Base-by-base conservation (phyloP, 2,888 invertebrate genomes). In the Isotomurus palustris region DNA sequence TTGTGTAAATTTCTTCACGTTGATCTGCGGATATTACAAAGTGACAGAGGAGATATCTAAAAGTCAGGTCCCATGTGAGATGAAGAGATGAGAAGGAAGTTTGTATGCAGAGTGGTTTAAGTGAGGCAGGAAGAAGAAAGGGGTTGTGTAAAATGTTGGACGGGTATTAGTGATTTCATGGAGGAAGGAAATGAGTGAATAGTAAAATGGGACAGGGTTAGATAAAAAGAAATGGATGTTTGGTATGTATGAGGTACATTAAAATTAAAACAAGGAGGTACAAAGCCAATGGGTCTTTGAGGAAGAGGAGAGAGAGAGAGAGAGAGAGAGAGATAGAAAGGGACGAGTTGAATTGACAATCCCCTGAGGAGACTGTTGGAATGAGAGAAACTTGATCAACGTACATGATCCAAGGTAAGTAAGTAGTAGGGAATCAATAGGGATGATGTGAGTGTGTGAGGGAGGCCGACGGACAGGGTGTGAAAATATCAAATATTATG, bases 251-350 rank as follows among this genome's bases (percentile, higher is more conserved):
- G 50, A 38, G 62, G 44, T 28, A 58, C 57, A 63, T 63, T 63
- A 64, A 60, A 60, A 64, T 64, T 64, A 64, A 64, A 64, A 64
- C 64, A 64, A 64, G 58, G 58, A 58, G 44, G 36, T 38, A 28
- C n/a, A n/a, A n/a, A n/a, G n/a, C n/a, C n/a, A n/a, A n/a, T n/a
- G 53, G 44, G 43, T 38, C 38, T 17, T 38, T 38, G 17, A 38
- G 14, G 38, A 38, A 19, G 38, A 47, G 41, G 22, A 43, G 27
- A 25, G 52, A 19, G 36, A 17, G 14, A 28, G 35, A 49, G 49
- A 25, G 51, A 49, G 21, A 27, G n/a, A n/a, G n/a, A n/a, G n/a
- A n/a, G n/a, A n/a, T n/a, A n/a, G n/a, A n/a, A n/a, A n/a, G n/a
- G n/a, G n/a, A n/a, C n/a, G n/a, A n/a, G n/a, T n/a, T n/a, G n/a